Base-by-base conservation (phyloP, 2,113 vertebrate genomes). In the Tragelaphus strepsiceros region DNA sequence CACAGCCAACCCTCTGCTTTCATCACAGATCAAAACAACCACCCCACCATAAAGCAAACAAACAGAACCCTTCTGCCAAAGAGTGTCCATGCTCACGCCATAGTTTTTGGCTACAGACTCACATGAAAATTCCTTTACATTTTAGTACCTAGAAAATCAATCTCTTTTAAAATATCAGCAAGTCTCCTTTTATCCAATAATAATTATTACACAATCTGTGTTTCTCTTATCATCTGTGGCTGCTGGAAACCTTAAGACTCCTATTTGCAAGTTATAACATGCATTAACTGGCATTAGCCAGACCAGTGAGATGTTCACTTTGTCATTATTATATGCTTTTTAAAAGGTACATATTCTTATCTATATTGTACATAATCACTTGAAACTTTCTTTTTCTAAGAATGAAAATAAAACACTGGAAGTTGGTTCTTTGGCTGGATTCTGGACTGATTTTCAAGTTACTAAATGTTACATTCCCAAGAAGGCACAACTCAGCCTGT, bases 371-470 rank as follows among this genome's bases (percentile, higher is more conserved):
- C 4, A 13, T 24, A 58, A 0, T 58, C 62, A 92, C 54, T 62
- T 78, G 26, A 93, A 91, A n/a, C 78, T 21, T 95, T 85, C 53
- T 74, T 87, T 90, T 77, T 62, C 49, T 4, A 32, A 0, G 77
- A 0, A 13, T 54, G 78, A 24, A 59, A 12, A 82, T 61, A 2
- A 39, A 39, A 78, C 49, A 28, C 8, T 82, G 13, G 9, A 56
- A 90, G 74, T 11, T 87, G 15, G 12, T 28, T 56, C 54, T 96
- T 83, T 92, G 56, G 2, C 13, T 74, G 39, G 96, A 92, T 81
- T 43, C 28, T 92, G 53, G 7, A 88, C 56, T n/a, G 51, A 92
- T 80, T 35, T 35, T 35, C 53, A 88, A 97, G 77, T 12, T 95
- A 19, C 7, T 89, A 64, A 90, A 13, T 21, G 1, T 32, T 11